phyloP scores from a whole-genome alignment of 1,140 invertebrate species.

The Stegodyphus mimosarum region DNA sequence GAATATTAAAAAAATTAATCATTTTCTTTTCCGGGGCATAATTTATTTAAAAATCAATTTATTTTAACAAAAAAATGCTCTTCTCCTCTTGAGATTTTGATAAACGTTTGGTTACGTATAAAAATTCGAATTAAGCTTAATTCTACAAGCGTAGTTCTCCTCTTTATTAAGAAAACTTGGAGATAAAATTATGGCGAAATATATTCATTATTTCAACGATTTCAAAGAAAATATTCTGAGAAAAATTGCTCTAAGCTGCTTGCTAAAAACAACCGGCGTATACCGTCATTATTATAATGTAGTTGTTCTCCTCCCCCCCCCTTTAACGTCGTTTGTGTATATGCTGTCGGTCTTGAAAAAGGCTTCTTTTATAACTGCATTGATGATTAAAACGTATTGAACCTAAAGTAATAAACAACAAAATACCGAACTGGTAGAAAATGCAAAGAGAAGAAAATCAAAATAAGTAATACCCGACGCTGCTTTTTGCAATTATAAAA shows the following conservation, averaged over 20 bases:
- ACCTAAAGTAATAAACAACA: slow-evolving; percentile 55
- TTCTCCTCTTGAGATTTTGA: background rate
- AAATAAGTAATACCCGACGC: slow-evolving; percentile 33
- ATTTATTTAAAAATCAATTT: background rate
- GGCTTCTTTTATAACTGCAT: slow-evolving; percentile 38
- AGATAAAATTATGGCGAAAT: slow-evolving; percentile 50
- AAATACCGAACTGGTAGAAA: slow-evolving; percentile 16
- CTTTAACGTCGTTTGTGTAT: background rate
- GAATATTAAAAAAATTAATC: background rate
- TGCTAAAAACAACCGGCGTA: slow-evolving; percentile 33
- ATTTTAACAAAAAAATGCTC: background rate
- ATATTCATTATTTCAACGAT: slow-evolving; percentile 45
- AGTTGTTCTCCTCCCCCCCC: background rate
- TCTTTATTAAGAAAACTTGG: slow-evolving; percentile 30
- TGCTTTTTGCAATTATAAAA: slow-evolving; percentile 57
- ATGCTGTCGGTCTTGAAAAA: slow-evolving; percentile 6
- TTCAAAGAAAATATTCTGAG: background rate
- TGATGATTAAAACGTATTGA: slow-evolving; percentile 59
- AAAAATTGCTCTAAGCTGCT: slow-evolving; percentile 38
- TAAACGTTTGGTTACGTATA: slow-evolving; percentile 8
- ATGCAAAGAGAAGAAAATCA: slow-evolving; percentile 9
- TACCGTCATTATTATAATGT: slow-evolving; percentile 40
- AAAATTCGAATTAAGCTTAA: slow-evolving; percentile 35
- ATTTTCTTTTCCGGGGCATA: background rate
- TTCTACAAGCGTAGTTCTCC: slow-evolving; percentile 8